phyloP scores from a whole-genome alignment of 2,113 vertebrate species.

The Copsychus sechellarum region DNA sequence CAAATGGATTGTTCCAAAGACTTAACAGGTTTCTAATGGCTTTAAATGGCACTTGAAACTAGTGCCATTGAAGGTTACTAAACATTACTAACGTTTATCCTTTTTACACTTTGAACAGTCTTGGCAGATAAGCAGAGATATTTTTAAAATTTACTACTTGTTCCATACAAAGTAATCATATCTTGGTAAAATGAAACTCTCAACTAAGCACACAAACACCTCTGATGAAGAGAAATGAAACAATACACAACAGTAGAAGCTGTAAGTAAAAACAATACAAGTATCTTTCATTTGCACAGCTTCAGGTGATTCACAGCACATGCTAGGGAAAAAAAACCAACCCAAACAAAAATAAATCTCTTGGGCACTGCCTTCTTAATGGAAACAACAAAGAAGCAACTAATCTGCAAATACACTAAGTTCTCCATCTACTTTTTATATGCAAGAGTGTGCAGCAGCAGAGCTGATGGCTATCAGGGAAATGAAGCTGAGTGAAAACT shows the following conservation, averaged over 20 bases:
- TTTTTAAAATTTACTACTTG: background rate
- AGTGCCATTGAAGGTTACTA: background rate
- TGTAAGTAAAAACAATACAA: background rate
- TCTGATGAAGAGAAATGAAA: background rate
- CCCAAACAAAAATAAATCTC: background rate
- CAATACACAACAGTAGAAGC: background rate
- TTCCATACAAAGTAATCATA: background rate
- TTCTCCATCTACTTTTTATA: background rate
- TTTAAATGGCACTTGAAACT: background rate
- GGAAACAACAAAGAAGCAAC: background rate
- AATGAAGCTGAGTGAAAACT: background rate
- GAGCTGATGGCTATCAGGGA: background rate
- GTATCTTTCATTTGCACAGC: background rate
- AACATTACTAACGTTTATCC: background rate
- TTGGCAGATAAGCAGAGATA: background rate
- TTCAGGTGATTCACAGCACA: background rate
- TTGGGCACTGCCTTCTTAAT: background rate
- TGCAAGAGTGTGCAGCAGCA: background rate
- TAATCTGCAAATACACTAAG: background rate
- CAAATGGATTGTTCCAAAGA: background rate
- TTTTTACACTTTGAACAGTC: background rate
- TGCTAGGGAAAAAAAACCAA: rapidly evolving
- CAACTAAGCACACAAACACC: background rate
- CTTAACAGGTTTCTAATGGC: background rate
- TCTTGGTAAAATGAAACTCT: background rate